A percentile compares a stretch with the other conserved stretches of the same genome.
Conservation (phyloP, 2,888 invertebrate species). For the Macroteleia sp. region DNA sequence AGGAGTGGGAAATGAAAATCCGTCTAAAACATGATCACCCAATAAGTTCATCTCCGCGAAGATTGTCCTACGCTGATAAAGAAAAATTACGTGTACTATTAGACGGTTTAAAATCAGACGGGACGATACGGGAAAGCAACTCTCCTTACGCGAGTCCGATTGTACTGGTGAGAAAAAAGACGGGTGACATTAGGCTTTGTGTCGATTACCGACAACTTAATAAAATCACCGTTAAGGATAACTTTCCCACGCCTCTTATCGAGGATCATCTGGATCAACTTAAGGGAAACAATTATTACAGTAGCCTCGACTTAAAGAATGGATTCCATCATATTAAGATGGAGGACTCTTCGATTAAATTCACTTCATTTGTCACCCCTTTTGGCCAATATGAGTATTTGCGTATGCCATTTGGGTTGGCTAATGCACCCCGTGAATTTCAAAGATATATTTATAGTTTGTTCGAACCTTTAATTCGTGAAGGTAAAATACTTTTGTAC, state of each 20-base stretch:
- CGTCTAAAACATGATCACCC: background rate
- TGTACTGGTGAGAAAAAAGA: background rate
- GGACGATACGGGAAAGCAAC: background rate
- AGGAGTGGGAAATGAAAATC: background rate
- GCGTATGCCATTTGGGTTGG: constrained; percentile 10
- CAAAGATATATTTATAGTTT: constrained; percentile 1
- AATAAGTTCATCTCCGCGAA: background rate
- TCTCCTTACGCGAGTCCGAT: constrained; percentile 5
- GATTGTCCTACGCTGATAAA: background rate
- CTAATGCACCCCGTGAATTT: constrained; percentile 11
- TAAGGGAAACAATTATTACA: background rate
- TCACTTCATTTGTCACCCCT: constrained; percentile 7
- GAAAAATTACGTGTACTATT: background rate
- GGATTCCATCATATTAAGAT: constrained; percentile 27
- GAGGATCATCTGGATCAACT: constrained; percentile 2
- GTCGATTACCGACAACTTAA: background rate
- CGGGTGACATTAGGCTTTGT: background rate
- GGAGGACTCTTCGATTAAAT: constrained; percentile 10
- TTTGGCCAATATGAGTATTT: constrained; percentile 3
- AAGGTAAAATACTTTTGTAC: too few relatives aligned
- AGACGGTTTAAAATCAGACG: background rate
- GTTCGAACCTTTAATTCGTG: too few relatives aligned
- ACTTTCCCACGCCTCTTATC: constrained; percentile 5
- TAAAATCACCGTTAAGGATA: constrained; percentile 8
- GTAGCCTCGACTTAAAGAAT: background rate